phyloP scores from a whole-genome alignment of 2,888 invertebrate genomes.

The Eutolmus rufibarbis region DNA sequence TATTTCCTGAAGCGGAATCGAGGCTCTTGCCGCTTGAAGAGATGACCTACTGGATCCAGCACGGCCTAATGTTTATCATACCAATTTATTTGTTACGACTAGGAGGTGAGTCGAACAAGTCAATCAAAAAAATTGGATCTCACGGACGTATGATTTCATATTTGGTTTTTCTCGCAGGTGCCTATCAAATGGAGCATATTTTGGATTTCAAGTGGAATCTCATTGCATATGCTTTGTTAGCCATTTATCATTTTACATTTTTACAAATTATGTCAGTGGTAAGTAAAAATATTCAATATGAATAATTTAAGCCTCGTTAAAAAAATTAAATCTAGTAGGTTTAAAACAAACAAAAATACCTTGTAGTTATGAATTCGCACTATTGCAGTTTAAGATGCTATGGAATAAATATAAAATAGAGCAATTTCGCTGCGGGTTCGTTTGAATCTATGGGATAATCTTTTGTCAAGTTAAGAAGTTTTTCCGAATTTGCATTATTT shows the following conservation, averaged over 20 bases:
- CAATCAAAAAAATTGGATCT: neutral
- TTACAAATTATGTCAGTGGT: constrained; percentile 75
- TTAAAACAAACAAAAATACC: too few relatives aligned
- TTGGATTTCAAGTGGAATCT: constrained; percentile 81
- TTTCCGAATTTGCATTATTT: too few relatives aligned
- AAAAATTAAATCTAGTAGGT: too few relatives aligned
- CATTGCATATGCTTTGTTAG: constrained; percentile 78
- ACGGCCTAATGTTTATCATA: constrained; percentile 92
- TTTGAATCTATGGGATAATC: too few relatives aligned
- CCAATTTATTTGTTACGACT: constrained; percentile 89
- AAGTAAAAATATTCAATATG: constrained; percentile 63
- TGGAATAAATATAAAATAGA: too few relatives aligned
- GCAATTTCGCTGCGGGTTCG: too few relatives aligned
- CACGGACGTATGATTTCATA: neutral
- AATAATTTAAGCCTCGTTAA: neutral
- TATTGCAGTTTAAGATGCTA: too few relatives aligned
- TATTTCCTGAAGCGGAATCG: constrained; percentile 95
- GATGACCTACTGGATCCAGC: constrained; percentile 94
- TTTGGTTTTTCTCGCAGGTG: constrained; percentile 68
- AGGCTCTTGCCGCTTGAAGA: constrained; percentile 90
- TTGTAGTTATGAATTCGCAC: too few relatives aligned
- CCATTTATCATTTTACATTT: constrained; percentile 84
- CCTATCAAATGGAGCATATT: constrained; percentile 80
- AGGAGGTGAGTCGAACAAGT: constrained; percentile 74
- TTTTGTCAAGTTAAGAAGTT: too few relatives aligned